Evolutionary conservation across 2,888 invertebrate genomes (phyloP).

Genomic region (Neoaliturus tenellus): DNA sequence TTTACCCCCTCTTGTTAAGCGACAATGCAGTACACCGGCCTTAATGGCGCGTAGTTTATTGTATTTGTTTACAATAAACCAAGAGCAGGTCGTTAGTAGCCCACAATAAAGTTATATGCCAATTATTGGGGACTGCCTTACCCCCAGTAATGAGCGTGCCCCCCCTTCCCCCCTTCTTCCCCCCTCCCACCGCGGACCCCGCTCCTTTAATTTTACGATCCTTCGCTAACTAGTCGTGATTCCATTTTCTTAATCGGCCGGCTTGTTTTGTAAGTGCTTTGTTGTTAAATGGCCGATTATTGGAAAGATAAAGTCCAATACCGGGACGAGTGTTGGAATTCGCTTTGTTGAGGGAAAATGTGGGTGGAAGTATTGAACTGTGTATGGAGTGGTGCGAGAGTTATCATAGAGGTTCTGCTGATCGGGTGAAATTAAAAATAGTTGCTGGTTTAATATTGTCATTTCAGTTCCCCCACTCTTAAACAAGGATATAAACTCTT

Average conservation of each 20-base stretch:
- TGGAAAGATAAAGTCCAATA: not conserved
- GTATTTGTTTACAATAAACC: conserved; percentile 52
- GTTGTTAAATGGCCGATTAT: conserved; percentile 33
- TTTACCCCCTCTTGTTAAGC: too few relatives aligned
- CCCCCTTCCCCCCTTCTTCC: not conserved
- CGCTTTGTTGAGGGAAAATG: conserved; percentile 16
- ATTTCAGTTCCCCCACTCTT: too few relatives aligned
- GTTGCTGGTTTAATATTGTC: too few relatives aligned
- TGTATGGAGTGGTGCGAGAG: too few relatives aligned
- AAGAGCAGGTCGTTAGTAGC: conserved; percentile 41
- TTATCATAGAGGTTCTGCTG: too few relatives aligned
- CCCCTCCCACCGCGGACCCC: not conserved
- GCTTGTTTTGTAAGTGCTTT: conserved; percentile 40
- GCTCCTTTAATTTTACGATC: conserved; percentile 51
- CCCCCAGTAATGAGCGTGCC: conserved; percentile 9
- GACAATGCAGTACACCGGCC: not conserved
- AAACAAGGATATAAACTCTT: too few relatives aligned
- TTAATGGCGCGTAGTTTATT: conserved; percentile 39
- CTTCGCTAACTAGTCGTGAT: conserved; percentile 46
- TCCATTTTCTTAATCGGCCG: conserved; percentile 50
- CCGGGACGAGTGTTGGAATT: not conserved
- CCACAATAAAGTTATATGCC: conserved; percentile 51
- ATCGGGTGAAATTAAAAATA: too few relatives aligned
- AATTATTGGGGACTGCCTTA: conserved; percentile 39
- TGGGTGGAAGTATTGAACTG: too few relatives aligned